Percentiles rank a stretch among this genome's conserved stretches.
Conservation (phyloP, 2,113 vertebrate species). For the Apodemus sylvaticus region DNA sequence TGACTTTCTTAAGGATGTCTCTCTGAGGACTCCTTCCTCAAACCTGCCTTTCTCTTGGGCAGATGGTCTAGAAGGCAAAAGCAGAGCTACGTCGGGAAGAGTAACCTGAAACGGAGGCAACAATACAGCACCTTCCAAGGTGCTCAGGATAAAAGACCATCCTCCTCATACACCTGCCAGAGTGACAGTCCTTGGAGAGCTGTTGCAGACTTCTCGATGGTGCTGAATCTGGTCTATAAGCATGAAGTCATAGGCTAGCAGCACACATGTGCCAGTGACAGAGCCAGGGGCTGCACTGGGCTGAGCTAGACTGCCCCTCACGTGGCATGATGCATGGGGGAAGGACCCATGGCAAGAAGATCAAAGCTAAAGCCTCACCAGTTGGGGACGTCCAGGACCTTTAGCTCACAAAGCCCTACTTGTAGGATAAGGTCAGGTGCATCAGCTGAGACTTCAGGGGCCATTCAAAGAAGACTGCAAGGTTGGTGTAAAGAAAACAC, state of each 20-base stretch:
- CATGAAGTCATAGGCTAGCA: neutral
- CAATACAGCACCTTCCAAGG: neutral
- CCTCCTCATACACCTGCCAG: neutral
- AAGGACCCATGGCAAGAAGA: neutral
- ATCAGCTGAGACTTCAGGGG: neutral
- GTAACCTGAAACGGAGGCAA: neutral
- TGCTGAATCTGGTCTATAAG: neutral
- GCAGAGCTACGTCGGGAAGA: neutral
- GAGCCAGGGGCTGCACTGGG: neutral
- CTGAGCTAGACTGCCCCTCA: neutral
- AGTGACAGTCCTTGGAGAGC: neutral
- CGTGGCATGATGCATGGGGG: neutral
- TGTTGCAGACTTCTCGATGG: neutral
- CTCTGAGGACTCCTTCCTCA: neutral
- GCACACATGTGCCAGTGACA: neutral
- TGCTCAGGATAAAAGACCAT: neutral
- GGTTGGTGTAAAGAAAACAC: neutral
- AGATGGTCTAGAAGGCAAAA: neutral
- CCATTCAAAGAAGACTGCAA: neutral
- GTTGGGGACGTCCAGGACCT: neutral
- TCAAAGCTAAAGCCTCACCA: neutral
- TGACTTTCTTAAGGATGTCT: slow-evolving; percentile 6
- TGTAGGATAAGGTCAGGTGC: neutral
- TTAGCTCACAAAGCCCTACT: neutral
- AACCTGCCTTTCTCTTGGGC: neutral